Evolutionary conservation across 1,140 invertebrate species (phyloP), one percentile per base, ranked within the genome.

Genomic region (Drosophila orena): DNA sequence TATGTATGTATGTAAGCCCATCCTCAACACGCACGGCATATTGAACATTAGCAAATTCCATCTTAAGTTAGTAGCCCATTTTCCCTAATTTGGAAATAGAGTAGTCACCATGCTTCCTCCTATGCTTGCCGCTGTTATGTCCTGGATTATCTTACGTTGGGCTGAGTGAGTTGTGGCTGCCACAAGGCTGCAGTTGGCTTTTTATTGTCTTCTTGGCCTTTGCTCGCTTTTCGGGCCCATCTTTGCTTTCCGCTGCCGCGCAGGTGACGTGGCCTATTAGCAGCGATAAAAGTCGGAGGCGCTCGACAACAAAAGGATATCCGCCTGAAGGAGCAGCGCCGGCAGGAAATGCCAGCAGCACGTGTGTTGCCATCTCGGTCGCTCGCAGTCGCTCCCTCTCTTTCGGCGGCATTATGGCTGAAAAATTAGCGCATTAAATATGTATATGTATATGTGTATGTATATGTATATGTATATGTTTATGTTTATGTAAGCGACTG

Each of bases 351-450:
- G 42, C 66, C 22, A 55, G 22, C 68, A 46, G 44, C 58, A 64
- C 64, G 49, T 70, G 66, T 30, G 44, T 24, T 46, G 47, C 24
- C 47, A 10, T 47, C 22, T n/a, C 22, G 4, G 22, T 47, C 12
- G 17, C 17, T 4, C 17, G 10, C 4, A n/a, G n/a, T 47, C n/a
- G 37, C 35, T 15, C 53, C 35, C 17, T 60, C 40, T 27, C 15
- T 43, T 44, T 37, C 38, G 42, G 72, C 17, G 15, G 61, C 68
- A 86, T 78, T 81, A 86, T 78, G 72, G 64, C 57, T 58, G 74
- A 64, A 85, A 83, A 85, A 85, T 85, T 86, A 85, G 65, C 81
- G 55, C 81, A 86, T 85, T 85, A 81, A 85, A 85, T 68, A 75
- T 81, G 54, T 74, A 71, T 1, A 1, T 1, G 17, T 17, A 17